These are phyloP conservation scores for Coelinius sp. DNA, from an alignment of 2,888 invertebrate species.

Conservation along the genomic window DNA sequence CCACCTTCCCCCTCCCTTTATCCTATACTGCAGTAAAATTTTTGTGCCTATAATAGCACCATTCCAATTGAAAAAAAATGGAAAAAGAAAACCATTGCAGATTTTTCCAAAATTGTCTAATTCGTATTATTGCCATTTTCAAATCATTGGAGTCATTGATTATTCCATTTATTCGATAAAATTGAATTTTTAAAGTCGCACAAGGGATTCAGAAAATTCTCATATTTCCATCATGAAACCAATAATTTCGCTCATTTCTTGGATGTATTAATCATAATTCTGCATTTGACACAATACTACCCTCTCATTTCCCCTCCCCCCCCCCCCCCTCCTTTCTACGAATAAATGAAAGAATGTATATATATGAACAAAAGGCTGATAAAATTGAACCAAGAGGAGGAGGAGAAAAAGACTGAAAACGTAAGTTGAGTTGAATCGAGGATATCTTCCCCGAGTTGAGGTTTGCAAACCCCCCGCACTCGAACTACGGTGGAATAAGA, in stretches of 20 bases:
- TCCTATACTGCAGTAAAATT: slow-evolving; percentile 9
- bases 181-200: no score
- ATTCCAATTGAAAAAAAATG: neutral
- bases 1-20: slow-evolving; percentile 27
- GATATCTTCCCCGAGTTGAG: neutral
- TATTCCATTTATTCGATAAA: no score
- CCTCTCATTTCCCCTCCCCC: no score
- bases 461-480: slow-evolving; percentile 13
- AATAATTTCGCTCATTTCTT: no score
- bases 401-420: neutral
- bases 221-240: no score
- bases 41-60: neutral
- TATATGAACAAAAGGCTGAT: neutral
- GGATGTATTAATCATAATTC: no score
- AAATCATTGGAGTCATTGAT: no score
- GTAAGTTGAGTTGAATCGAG: slow-evolving; percentile 10
- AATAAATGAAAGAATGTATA: neutral
- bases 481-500: slow-evolving; percentile 12
- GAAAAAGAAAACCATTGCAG: neutral
- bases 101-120: no score
- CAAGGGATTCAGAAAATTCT: no score
- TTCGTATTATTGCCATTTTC: no score
- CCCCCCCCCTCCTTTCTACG: no score
- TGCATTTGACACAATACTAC: no score
- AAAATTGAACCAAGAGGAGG: neutral